Percentiles rank a stretch among this genome's conserved stretches.
phyloP scores from a whole-genome alignment of 2,113 vertebrate genomes.

The Chauna torquata region DNA sequence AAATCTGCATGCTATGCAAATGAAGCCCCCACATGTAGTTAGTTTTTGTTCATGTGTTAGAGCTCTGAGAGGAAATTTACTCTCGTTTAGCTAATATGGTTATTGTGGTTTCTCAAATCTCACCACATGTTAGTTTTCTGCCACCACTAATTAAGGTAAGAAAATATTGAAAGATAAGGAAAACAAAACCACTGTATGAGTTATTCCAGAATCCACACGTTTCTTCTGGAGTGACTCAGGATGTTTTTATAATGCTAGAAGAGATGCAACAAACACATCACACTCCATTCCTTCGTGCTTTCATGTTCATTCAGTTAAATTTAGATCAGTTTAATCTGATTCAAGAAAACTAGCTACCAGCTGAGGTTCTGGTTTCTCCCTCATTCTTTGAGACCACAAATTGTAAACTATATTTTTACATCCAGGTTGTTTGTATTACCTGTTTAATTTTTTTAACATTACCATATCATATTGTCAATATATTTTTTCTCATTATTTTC shows the following conservation, averaged over 20 bases:
- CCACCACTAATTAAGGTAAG: slow-evolving; percentile 27
- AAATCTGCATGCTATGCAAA: background rate
- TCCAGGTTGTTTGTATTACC: background rate
- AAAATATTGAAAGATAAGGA: background rate
- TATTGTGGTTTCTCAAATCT: slow-evolving; percentile 51
- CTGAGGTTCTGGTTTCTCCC: background rate
- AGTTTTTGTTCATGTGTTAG: background rate
- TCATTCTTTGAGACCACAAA: background rate
- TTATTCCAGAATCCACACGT: background rate
- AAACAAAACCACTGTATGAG: background rate
- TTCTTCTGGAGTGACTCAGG: background rate
- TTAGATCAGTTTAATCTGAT: background rate
- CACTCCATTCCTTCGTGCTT: background rate
- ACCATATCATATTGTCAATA: background rate
- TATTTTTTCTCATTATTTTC: background rate
- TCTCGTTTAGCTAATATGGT: slow-evolving; percentile 7
- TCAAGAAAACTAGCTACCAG: background rate
- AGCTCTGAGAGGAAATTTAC: slow-evolving; percentile 27
- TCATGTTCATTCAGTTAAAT: background rate
- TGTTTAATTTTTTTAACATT: background rate
- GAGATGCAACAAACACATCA: background rate
- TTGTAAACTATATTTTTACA: background rate
- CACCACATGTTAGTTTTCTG: slow-evolving; percentile 22
- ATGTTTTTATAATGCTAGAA: background rate
- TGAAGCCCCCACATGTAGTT: background rate